These are phyloP conservation scores for Entomyzon cyanotis DNA, from an alignment of 2,113 vertebrate genomes.

Conservation along the genomic window DNA sequence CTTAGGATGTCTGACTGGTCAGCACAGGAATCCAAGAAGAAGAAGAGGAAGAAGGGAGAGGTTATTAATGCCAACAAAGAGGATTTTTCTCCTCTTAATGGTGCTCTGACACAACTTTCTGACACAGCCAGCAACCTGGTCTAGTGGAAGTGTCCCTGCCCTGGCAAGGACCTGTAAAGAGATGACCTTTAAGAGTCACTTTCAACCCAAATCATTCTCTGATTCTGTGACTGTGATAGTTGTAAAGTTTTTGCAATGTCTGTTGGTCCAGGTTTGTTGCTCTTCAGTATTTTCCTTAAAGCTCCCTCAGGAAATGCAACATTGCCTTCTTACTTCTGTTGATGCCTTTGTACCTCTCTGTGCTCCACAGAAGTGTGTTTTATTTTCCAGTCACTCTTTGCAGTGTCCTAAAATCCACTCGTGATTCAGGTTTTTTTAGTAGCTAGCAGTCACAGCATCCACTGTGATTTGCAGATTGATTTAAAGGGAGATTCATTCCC, in stretches of 20 bases:
- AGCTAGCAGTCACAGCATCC: neutral
- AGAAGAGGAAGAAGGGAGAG: neutral
- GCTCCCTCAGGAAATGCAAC: neutral
- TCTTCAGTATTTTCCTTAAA: neutral
- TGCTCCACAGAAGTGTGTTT: neutral
- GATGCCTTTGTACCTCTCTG: neutral
- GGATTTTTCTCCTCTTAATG: neutral
- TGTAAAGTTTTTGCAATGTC: neutral
- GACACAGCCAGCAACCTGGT: rapidly evolving
- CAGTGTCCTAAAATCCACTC: rapidly evolving
- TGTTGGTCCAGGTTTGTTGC: rapidly evolving
- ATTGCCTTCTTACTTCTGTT: neutral
- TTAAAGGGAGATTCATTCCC: neutral
- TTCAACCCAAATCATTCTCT: neutral
- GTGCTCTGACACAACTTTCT: neutral
- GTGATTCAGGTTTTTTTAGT: neutral
- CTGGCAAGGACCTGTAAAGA: neutral
- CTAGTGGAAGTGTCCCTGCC: neutral
- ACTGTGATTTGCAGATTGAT: neutral
- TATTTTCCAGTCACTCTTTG: neutral
- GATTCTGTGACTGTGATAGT: neutral
- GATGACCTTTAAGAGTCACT: neutral
- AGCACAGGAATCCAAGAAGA: neutral
- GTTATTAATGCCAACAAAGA: neutral
- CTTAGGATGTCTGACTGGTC: neutral